phyloP scores from a whole-genome alignment of 2,888 invertebrate species.

The Marronus borbonicus region DNA sequence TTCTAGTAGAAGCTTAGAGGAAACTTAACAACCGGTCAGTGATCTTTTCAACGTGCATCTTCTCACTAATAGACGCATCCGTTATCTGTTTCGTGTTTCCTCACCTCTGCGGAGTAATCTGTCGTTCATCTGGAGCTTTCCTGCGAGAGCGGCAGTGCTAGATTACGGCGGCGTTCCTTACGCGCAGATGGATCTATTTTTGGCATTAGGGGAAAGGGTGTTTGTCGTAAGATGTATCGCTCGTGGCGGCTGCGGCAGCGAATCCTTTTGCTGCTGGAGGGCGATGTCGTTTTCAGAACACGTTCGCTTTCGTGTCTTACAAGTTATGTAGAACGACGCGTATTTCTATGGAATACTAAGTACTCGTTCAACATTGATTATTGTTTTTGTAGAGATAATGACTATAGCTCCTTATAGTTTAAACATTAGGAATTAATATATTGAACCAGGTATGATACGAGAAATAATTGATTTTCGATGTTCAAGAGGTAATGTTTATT shows the following conservation, averaged over 20 bases:
- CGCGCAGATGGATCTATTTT: constrained; percentile 43
- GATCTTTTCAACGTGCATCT: constrained; percentile 42
- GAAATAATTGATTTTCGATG: no score
- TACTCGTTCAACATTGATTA: neutral
- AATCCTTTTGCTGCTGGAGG: constrained; percentile 29
- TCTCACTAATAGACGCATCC: constrained; percentile 40
- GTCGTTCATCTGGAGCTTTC: constrained; percentile 43
- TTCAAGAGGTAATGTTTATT: no score
- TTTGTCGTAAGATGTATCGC: constrained; percentile 29
- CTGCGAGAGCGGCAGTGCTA: constrained; percentile 12
- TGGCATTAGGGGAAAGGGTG: constrained; percentile 28
- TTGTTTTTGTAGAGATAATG: neutral
- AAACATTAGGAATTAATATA: no score
- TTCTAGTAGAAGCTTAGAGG: neutral
- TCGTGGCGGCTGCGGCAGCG: constrained; percentile 22
- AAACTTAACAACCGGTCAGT: constrained; percentile 36
- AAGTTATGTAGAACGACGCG: constrained; percentile 16
- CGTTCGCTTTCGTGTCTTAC: constrained; percentile 32
- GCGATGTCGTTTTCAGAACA: constrained; percentile 36
- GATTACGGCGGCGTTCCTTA: constrained; percentile 31
- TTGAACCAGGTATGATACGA: no score
- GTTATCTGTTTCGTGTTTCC: constrained; percentile 46
- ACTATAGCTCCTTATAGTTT: no score
- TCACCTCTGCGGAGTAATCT: constrained; percentile 45
- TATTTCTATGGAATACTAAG: constrained; percentile 13